These are phyloP conservation scores for Tholera decimalis DNA, from an alignment of 2,888 invertebrate genomes.

Conservation along the genomic window DNA sequence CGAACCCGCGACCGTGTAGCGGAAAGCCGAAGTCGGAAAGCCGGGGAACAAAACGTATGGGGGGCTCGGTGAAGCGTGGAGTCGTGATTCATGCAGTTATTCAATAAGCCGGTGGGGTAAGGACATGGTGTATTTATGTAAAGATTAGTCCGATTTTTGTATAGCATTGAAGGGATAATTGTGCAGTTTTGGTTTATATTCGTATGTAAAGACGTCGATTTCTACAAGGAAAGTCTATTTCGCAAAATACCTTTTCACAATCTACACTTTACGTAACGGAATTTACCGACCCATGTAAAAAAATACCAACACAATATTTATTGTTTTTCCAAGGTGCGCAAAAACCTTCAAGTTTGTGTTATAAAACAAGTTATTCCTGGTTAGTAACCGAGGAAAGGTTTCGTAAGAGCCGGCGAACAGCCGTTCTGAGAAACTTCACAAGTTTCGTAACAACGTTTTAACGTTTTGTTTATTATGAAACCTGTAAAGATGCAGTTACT, in stretches of 20 bases:
- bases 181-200: neutral
- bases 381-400: constrained; percentile 38
- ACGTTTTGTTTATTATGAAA: constrained; percentile 26
- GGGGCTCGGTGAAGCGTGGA: constrained; percentile 81
- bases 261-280: constrained; percentile 6
- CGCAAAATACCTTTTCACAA: constrained; percentile 20
- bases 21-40: constrained; percentile 70
- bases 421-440: constrained; percentile 22
- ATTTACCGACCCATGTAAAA: constrained; percentile 12
- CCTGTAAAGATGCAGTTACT: constrained; percentile 32
- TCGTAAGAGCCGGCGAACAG: constrained; percentile 11
- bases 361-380: constrained; percentile 45
- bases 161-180: neutral
- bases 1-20: constrained; percentile 74
- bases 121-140: constrained; percentile 49
- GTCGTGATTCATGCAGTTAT: constrained; percentile 89
- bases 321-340: constrained; percentile 10
- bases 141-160: constrained; percentile 39
- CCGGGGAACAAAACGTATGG: constrained; percentile 81
- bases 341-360: constrained; percentile 28
- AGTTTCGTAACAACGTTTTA: constrained; percentile 37
- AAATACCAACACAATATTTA: constrained; percentile 22
- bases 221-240: constrained; percentile 15
- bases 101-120: constrained; percentile 84
- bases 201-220: neutral